These are phyloP conservation scores for Dermatemys mawii DNA, from an alignment of 2,113 vertebrate genomes.

Conservation along the genomic window DNA sequence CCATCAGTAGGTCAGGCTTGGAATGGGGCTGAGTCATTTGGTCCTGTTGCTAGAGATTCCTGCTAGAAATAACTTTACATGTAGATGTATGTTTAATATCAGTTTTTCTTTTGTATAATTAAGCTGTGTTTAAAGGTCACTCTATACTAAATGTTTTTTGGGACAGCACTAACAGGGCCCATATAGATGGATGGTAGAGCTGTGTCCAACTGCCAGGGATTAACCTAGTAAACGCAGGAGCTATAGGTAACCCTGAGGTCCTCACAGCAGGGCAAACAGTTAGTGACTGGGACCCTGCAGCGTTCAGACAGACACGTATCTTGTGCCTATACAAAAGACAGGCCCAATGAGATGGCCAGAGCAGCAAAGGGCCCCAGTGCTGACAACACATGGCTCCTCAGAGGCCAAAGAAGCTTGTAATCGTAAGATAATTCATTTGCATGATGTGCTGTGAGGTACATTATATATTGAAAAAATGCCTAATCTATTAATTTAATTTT, in stretches of 20 bases:
- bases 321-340: neutral
- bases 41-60: neutral
- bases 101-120: neutral
- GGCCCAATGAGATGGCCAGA: neutral
- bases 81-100: neutral
- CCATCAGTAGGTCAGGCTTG: neutral
- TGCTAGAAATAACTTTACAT: neutral
- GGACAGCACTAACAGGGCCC: neutral
- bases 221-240: neutral
- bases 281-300: neutral
- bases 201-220: neutral
- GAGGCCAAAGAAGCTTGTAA: neutral
- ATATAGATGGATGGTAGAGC: too few relatives aligned
- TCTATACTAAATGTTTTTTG: too few relatives aligned
- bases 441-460: neutral
- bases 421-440: neutral
- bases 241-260: neutral
- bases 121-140: neutral
- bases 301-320: neutral
- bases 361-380: neutral
- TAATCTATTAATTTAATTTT: neutral
- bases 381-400: neutral
- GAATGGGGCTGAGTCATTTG: neutral
- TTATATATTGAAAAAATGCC: neutral
- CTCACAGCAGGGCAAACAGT: too few relatives aligned